Evolutionary conservation across 2,888 invertebrate genomes (phyloP), one percentile per base, ranked within the genome.

Genomic region (Beris morrisii): DNA sequence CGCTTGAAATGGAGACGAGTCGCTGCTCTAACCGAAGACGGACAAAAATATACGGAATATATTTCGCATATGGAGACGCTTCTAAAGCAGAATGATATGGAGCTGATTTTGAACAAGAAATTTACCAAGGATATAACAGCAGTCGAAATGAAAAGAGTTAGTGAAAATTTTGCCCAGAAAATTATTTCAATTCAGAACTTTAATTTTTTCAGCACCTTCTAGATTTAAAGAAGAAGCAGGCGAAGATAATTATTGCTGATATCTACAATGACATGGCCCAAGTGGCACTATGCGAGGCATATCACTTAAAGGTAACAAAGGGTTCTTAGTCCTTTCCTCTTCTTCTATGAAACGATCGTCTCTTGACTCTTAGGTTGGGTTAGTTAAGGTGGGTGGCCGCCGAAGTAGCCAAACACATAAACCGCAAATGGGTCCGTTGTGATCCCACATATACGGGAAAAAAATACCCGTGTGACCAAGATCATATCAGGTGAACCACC

Each of bases 251-350:
- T 63, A 91, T 92, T 71, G 89, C 91, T 6, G 90, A 91, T 76
- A 87, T 91, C 57, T 89, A 91, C 74, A 92, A 88, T 73, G 84
- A 86, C 71, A 86, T 87, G 28, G 88, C 87, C 5, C 84, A 91
- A 43, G 85, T 87, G 65, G 88, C 93, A 12, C 87, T 95, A 85
- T 95, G 95, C 77, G 90, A 91, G 75, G 94, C 92, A 0, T 73
- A 72, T n/a, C 73, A 77, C 50, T 70, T 79, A 52, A 67, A 71
- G 56, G 79, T 79, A 72, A 22, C 22, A 22, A 22, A 22, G 22
- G 22, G 22, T 69, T 22, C 22, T 22, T 22, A 22, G 22, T 22
- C 22, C 22, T 22, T 22, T 22, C 22, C 22, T 22, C 22, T 22
- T 22, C 22, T 22, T 22, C 22, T 22, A 22, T 22, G 22, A 22